Conservation (phyloP, 1,140 invertebrate genomes). For the Eumaeus atala region DNA sequence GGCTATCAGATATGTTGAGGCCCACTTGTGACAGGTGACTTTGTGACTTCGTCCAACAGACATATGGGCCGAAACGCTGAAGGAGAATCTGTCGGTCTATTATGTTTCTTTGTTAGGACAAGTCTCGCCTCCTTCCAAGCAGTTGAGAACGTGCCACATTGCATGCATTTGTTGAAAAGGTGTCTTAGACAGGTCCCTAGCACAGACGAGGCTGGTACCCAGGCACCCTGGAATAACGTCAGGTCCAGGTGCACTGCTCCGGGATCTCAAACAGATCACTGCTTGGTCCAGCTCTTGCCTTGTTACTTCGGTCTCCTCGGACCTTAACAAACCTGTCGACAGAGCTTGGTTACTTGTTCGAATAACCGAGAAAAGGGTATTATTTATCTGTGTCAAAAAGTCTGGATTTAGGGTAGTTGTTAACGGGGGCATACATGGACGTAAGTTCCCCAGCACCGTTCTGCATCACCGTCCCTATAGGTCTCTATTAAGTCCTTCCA, state of each 20-base stretch:
- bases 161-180: not conserved
- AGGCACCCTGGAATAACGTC: not conserved
- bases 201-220: not conserved
- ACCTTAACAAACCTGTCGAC: not conserved
- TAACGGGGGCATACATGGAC: slow-evolving; percentile 20
- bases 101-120: not conserved
- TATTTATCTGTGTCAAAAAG: slow-evolving; percentile 23
- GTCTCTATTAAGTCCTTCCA: slow-evolving; percentile 30
- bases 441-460: slow-evolving; percentile 24
- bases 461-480: slow-evolving; percentile 39
- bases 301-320: not conserved
- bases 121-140: not conserved
- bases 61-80: slow-evolving; percentile 14
- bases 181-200: not conserved
- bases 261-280: not conserved
- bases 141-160: not conserved
- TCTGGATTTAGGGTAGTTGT: slow-evolving; percentile 21
- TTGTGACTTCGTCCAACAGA: slow-evolving; percentile 17
- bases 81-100: not conserved
- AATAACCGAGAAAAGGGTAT: slow-evolving; percentile 24
- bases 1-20: slow-evolving; percentile 13
- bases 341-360: slow-evolving; percentile 19
- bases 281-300: not conserved
- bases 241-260: slow-evolving; percentile 2
- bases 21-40: slow-evolving; percentile 11